Conservation (phyloP, 35 echinoderm and acorn worm species). For the Chiridota heheva region DNA sequence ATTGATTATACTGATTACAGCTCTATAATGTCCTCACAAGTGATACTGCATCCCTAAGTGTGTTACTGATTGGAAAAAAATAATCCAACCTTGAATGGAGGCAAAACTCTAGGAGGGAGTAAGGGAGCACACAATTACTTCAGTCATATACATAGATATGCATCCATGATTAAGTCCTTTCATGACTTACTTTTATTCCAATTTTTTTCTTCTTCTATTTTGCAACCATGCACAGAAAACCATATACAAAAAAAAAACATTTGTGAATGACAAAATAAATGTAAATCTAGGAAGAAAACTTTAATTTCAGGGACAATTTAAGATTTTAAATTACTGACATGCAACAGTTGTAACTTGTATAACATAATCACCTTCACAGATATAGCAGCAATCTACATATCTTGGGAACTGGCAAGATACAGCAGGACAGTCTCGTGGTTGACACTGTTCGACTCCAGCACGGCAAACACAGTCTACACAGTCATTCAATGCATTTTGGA, state of each 20-base stretch:
- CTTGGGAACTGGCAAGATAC: conserved; percentile 32
- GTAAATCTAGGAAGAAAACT: not conserved
- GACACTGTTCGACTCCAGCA: conserved; percentile 40
- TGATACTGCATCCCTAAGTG: too few species aligned
- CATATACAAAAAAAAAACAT: not conserved
- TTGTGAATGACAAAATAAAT: not conserved
- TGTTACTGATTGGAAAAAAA: too few species aligned
- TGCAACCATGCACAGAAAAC: not conserved
- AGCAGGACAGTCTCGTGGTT: conserved; percentile 16
- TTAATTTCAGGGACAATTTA: conserved; percentile 14
- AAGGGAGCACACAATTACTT: too few species aligned
- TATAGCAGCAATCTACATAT: conserved; percentile 50
- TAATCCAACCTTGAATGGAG: too few species aligned
- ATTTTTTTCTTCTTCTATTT: not conserved
- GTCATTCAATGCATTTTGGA: conserved; percentile 43
- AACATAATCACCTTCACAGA: conserved; percentile 63
- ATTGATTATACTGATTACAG: too few species aligned
- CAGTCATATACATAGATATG: too few species aligned
- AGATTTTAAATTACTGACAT: not conserved
- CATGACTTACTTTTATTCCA: not conserved
- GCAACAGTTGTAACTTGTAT: not conserved
- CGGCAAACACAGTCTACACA: conserved; percentile 56
- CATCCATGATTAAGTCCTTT: too few species aligned
- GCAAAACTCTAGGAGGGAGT: too few species aligned
- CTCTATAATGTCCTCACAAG: too few species aligned